Percentiles rank a stretch among this genome's conserved stretches.
phyloP scores from a whole-genome alignment of 92 coral and sea anemone genomes.

The Muricea muricata region DNA sequence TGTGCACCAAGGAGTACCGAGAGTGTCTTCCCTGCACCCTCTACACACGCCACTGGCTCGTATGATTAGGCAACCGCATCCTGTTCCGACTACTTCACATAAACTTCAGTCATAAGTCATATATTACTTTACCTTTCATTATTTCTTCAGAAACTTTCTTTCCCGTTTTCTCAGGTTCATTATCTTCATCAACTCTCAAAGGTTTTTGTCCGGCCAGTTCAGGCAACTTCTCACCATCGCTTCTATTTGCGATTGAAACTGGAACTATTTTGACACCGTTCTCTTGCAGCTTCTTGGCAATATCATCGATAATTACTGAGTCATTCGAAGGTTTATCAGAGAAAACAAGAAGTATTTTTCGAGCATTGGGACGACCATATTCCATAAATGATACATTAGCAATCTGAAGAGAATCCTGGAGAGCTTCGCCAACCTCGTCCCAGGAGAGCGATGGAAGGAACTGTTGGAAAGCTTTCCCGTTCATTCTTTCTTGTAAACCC shows the following conservation, averaged over 20 bases:
- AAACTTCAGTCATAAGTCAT: no score
- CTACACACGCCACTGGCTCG: no score
- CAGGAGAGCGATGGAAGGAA: background rate
- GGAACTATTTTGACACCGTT: conserved; percentile 13
- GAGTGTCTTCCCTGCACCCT: no score
- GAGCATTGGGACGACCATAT: conserved; percentile 66
- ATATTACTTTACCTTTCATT: conserved; percentile 27
- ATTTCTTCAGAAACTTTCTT: conserved; percentile 35
- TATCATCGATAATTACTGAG: background rate
- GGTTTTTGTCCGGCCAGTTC: conserved; percentile 19
- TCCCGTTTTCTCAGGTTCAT: conserved; percentile 13
- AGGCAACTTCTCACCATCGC: background rate
- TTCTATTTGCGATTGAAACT: conserved; percentile 8
- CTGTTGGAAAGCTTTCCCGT: background rate
- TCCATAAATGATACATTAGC: conserved; percentile 7
- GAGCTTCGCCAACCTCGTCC: conserved; percentile 25
- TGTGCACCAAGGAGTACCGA: no score
- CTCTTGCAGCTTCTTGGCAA: background rate
- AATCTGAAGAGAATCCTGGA: conserved; percentile 17
- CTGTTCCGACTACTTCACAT: no score
- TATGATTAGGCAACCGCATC: no score
- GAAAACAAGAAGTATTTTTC: conserved; percentile 40
- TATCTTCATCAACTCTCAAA: background rate
- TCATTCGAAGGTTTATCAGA: conserved; percentile 12
- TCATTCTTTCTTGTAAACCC: conserved; percentile 22